Conservation (phyloP, 2,888 invertebrate genomes). For the Habrosyne pyritoides region DNA sequence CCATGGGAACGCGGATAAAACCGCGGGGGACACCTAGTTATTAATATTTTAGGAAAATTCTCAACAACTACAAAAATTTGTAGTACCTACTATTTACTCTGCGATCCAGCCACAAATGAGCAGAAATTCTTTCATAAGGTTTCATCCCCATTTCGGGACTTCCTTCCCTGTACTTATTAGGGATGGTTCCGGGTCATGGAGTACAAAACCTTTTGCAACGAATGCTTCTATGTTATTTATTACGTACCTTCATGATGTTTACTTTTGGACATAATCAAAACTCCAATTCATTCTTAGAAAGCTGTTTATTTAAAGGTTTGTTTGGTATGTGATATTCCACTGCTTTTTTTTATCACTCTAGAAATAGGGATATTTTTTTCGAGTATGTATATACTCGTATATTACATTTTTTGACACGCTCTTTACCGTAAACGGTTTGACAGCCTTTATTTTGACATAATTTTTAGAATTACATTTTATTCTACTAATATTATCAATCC, state of each 20-base stretch:
- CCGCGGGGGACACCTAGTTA: no score
- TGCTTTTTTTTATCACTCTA: no score
- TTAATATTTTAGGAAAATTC: no score
- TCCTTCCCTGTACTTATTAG: background rate
- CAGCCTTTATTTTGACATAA: no score
- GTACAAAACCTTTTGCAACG: constrained; percentile 1
- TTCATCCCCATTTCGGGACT: background rate
- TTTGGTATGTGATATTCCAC: background rate
- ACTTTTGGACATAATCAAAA: background rate
- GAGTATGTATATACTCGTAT: no score
- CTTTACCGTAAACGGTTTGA: no score
- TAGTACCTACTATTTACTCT: background rate
- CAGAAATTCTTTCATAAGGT: background rate
- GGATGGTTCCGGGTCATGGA: background rate
- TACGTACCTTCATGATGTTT: background rate
- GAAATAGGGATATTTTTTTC: no score
- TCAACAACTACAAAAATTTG: no score
- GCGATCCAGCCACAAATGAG: background rate
- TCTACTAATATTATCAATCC: no score
- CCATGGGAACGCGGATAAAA: no score
- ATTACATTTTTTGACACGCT: no score
- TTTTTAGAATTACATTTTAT: no score
- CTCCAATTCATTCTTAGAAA: background rate
- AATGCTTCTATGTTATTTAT: background rate
- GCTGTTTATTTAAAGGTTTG: background rate